Base-by-base conservation (phyloP, 2,113 vertebrate genomes). In the Progne subis region DNA sequence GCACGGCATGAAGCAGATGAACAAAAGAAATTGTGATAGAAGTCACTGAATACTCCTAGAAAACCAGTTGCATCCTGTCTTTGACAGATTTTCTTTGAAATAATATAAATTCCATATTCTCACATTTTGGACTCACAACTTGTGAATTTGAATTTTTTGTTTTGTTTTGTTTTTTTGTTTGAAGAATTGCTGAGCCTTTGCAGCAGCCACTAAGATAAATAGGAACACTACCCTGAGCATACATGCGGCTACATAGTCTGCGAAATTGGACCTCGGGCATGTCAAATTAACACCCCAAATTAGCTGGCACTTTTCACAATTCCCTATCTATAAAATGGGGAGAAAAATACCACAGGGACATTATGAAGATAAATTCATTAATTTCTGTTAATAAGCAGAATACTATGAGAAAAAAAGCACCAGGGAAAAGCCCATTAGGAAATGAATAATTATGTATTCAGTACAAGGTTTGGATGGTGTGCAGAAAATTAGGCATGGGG, bases 361-460 rank as follows among this genome's bases (percentile, higher is more conserved):
- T 92, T 95, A 91, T 50, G 81, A 95, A 97, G 81, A 95, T 92
- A 96, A 94, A 95, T 95, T 92, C 53, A 92, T 95, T 95, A 94
- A 94, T 94, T 92, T 92, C 87, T 90, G 67, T 85, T 95, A 96
- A 94, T 95, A 96, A 94, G 57, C 70, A 82, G 29, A 43, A 85
- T 89, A 89, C 18, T 85, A 17, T 82, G 26, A 28, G 29, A 78
- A 88, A 87, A 94, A 90, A 89, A 71, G 4, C 91, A 94, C 74
- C 23, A 94, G 72, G 90, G 93, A 92, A 95, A 97, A 94, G 32
- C 50, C 55, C 50, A 82, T 87, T 95, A 95, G 67, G 75, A 95
- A 94, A 80, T 82, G 67, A 96, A 91, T 96, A 92, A 95, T 96
- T 95, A 86, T 28, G 43, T 43, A 92, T 96, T 95, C 95, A 83